Evolutionary conservation across 2,797 vertebrate genomes (phyloP).

Genomic region (Sebastolobus alascanus): DNA sequence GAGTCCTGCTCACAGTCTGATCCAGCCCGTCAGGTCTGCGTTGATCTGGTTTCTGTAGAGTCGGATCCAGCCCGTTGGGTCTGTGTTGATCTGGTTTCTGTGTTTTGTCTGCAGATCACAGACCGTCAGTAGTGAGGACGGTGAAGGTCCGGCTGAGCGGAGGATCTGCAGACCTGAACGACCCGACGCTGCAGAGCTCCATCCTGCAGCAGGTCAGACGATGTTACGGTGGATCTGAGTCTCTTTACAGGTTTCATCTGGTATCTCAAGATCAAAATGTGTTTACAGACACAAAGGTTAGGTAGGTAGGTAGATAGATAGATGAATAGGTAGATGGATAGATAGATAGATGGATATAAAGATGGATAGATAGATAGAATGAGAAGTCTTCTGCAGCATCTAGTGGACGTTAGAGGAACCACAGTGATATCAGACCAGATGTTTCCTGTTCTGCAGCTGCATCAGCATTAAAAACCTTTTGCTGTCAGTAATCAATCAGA

Average conservation of each 20-base stretch:
- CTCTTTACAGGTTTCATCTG: no score
- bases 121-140: fast-evolving
- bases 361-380: no score
- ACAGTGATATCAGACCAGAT: no score
- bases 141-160: conserved; percentile 7
- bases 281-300: no score
- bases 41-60: background rate
- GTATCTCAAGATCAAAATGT: no score
- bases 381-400: no score
- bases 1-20: background rate
- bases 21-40: background rate
- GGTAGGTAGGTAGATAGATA: no score
- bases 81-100: background rate
- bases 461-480: background rate
- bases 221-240: background rate
- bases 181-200: background rate
- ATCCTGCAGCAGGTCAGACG: conserved; percentile 51
- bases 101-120: conserved; percentile 14
- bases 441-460: background rate
- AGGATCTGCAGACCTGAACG: conserved; percentile 16
- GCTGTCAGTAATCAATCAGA: background rate
- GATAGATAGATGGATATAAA: no score
- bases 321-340: no score
- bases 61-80: no score
- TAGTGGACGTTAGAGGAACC: background rate